Base-by-base conservation (phyloP, 64 coral and sea anemone genomes). In the Montipora efflorescens region DNA sequence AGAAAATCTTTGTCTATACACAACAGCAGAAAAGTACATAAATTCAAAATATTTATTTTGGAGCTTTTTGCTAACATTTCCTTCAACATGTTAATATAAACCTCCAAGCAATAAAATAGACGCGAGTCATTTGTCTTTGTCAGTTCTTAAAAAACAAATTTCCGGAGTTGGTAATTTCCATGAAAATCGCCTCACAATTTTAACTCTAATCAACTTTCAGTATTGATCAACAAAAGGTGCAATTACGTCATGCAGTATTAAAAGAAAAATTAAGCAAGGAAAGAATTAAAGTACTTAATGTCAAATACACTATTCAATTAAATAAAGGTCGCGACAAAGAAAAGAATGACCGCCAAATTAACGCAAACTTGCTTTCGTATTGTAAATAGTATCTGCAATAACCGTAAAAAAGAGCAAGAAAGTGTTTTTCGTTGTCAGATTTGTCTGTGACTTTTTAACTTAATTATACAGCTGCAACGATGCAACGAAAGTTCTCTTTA, bases 211-310 rank as follows among this genome's bases (percentile, higher is more conserved):
- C 71, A 72, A 86, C 44, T 72, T 86, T 72, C 45, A 71, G 18
- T 70, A 47, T 71, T 71, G 62, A 71, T 72, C 82, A 23, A 48
- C 47, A 14, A 64, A 69, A 11, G 82, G 45, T 50, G 64, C 71
- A 49, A 86, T 72, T 49, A 86, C 67, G 82, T 19, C 46, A 28
- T 28, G 28, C 28, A 44, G 71, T 49, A 70, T 14, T 48, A 28
- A 86, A 85, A 49, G 19, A 0, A 57, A 57, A 57, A 57, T 36
- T 36, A 57, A 11, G n/a, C 47, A 50, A 86, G 66, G 64, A 86
- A 71, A 48, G 46, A 71, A 86, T 72, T 72, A 49, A 86, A 72
- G 9, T 21, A 15, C 28, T 22, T 18, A 71, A 86, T 86, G 82
- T 86, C 46, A 86, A 70, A 3, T 86, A 50, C 3, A 43, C 8